Evolutionary conservation across 2,797 vertebrate species (phyloP).

Genomic region (Megaceryle alcyon): DNA sequence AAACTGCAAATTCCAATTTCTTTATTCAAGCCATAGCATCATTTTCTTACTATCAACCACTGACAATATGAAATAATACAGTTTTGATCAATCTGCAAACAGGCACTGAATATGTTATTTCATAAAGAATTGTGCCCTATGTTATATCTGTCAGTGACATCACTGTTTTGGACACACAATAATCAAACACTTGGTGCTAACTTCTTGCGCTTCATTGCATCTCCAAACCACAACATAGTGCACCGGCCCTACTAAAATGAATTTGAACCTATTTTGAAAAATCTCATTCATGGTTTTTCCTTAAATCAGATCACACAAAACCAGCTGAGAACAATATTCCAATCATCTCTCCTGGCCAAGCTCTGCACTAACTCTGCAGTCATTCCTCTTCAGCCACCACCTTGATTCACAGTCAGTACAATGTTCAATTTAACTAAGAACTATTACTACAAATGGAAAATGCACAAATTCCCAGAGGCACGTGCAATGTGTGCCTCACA

Average conservation of each 20-base stretch:
- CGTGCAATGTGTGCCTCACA: not conserved
- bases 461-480: conserved; percentile 19
- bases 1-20: not conserved
- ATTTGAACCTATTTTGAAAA: not conserved
- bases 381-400: not conserved
- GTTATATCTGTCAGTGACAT: not conserved
- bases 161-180: not conserved
- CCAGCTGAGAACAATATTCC: not conserved
- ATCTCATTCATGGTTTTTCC: not conserved
- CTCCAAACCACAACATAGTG: not conserved
- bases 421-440: not conserved
- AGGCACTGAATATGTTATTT: not conserved
- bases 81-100: not conserved
- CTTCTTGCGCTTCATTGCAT: not conserved
- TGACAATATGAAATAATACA: not conserved
- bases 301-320: not conserved
- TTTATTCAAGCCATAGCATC: not conserved
- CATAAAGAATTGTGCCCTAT: not conserved
- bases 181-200: not conserved
- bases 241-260: not conserved
- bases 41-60: not conserved
- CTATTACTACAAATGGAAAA: not conserved
- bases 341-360: not conserved
- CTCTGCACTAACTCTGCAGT: not conserved
- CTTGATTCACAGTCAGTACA: not conserved